A percentile compares a stretch with the other conserved stretches of the same genome.
Evolutionary conservation across 2,113 vertebrate species (phyloP).

Genomic region (Leuciscus idus): DNA sequence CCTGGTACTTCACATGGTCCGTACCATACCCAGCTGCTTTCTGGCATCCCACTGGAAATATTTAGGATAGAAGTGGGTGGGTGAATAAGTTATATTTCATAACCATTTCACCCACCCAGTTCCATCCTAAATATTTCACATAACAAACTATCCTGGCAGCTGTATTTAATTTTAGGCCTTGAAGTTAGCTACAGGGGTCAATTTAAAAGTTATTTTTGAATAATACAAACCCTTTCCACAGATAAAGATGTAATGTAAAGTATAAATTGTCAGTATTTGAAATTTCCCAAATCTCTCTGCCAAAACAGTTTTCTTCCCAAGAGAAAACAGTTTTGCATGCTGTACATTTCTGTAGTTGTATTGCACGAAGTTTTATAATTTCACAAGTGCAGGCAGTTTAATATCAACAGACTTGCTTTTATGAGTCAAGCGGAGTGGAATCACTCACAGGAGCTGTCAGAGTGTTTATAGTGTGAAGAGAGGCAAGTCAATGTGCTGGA

Average conservation of each 20-base stretch:
- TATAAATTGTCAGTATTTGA: neutral
- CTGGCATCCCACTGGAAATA: slow-evolving; percentile 8
- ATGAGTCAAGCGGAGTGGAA: neutral
- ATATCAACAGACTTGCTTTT: slow-evolving; percentile 6
- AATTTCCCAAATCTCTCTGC: neutral
- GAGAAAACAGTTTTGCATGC: neutral
- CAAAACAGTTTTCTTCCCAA: neutral
- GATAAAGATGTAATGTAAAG: neutral
- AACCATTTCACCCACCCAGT: neutral
- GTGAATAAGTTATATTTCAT: neutral
- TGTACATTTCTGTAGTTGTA: neutral
- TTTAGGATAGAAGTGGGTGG: slow-evolving; percentile 1
- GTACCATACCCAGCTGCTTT: slow-evolving; percentile 18
- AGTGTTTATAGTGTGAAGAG: slow-evolving; percentile 14
- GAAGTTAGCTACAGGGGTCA: neutral
- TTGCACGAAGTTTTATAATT: neutral
- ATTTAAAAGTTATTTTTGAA: neutral
- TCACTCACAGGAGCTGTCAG: slow-evolving; percentile 10
- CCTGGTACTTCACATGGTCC: neutral
- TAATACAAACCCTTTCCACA: too few relatives aligned
- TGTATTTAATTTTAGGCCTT: neutral
- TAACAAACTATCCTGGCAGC: neutral
- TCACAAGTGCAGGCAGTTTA: slow-evolving; percentile 11
- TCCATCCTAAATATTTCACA: neutral
- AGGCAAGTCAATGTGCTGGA: neutral